Evolutionary conservation across 2,113 vertebrate genomes (phyloP).

Genomic region (Planiliza haematocheilus): DNA sequence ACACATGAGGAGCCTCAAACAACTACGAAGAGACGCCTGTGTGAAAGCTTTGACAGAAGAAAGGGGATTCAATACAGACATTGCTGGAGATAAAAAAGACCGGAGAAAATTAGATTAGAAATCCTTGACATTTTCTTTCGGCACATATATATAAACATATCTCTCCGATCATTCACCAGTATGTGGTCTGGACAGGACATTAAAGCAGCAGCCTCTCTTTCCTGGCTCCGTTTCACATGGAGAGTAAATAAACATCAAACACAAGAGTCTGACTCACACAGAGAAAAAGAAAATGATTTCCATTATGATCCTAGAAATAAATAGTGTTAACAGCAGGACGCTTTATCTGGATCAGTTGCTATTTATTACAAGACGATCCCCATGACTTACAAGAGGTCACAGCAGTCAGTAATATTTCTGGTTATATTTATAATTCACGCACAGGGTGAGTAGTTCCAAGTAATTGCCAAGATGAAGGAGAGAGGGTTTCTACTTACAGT

Average conservation of each 20-base stretch:
- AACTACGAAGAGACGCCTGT: background rate
- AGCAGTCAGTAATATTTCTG: background rate
- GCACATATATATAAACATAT: background rate
- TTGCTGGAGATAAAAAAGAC: constrained; percentile 10
- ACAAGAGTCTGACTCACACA: constrained; percentile 31
- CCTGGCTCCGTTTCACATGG: constrained; percentile 37
- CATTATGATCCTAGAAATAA: constrained; percentile 17
- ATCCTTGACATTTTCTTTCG: constrained; percentile 4
- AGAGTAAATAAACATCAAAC: constrained; percentile 43
- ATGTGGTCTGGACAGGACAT: constrained; percentile 47
- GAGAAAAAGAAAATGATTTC: no score
- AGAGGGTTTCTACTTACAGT: no score
- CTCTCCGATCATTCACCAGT: no score
- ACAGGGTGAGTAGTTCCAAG: no score
- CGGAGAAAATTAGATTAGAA: background rate
- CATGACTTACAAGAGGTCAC: background rate
- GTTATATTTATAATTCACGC: no score
- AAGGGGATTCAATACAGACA: constrained; percentile 9
- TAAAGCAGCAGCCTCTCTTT: constrained; percentile 21
- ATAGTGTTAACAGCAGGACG: background rate
- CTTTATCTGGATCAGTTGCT: constrained; percentile 1
- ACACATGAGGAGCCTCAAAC: background rate
- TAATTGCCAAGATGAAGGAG: no score
- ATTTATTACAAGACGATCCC: background rate
- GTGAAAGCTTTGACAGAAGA: background rate